A percentile compares a stretch with the other conserved stretches of the same genome.
Evolutionary conservation across 2,797 vertebrate genomes (phyloP).

Genomic region (Taenioides sp.): DNA sequence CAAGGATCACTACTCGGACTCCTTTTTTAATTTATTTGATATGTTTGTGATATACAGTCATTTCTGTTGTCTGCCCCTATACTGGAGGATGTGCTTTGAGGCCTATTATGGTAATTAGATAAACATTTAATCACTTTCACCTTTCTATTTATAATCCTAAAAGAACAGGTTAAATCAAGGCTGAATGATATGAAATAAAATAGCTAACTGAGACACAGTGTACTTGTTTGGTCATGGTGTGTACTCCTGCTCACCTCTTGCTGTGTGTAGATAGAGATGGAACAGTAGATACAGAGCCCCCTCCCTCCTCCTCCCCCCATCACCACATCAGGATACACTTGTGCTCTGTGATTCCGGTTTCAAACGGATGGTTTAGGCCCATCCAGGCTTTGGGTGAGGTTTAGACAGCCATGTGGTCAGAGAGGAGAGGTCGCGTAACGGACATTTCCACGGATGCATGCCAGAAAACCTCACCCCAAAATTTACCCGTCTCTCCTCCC

Average conservation of each 20-base stretch:
- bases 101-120: not conserved
- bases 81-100: not conserved
- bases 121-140: not conserved
- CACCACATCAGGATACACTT: conserved; percentile 99
- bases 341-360: conserved; percentile 94
- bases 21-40: not conserved
- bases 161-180: not conserved
- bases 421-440: conserved; percentile 81
- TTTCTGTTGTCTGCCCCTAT: not conserved
- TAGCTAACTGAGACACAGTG: conserved; percentile 15
- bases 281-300: conserved; percentile 58
- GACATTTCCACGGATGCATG: conserved; percentile 65
- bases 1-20: not conserved
- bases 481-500: conserved; percentile 48
- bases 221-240: conserved; percentile 5
- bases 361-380: conserved; percentile 84
- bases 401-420: conserved; percentile 80
- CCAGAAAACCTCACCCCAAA: conserved; percentile 62
- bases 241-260: conserved; percentile 18
- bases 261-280: conserved; percentile 44
- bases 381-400: conserved; percentile 85
- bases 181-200: conserved; percentile 9
- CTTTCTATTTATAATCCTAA: not conserved
- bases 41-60: not conserved
- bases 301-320: conserved; percentile 71